These are phyloP conservation scores for Acanthiza pusilla DNA, from an alignment of 2,797 vertebrate genomes.

Conservation along the genomic window DNA sequence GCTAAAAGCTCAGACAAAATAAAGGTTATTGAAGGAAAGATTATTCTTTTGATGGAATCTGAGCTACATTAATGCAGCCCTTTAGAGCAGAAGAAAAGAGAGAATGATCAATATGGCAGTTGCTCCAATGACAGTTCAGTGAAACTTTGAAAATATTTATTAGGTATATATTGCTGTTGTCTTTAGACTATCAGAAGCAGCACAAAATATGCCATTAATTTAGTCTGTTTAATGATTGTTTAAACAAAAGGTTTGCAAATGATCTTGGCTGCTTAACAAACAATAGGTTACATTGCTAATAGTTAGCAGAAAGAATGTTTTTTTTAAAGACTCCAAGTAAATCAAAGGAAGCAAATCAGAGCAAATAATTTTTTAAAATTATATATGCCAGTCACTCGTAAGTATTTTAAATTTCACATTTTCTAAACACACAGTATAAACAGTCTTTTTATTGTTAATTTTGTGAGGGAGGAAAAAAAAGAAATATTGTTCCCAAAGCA, in stretches of 20 bases:
- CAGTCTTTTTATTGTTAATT: not conserved
- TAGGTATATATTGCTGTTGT: not conserved
- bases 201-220: not conserved
- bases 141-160: conserved; percentile 1
- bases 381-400: not conserved
- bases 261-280: not conserved
- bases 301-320: not conserved
- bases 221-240: not conserved
- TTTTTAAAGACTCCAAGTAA: not conserved
- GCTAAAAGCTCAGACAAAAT: not conserved
- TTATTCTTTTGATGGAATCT: not conserved
- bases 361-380: not conserved
- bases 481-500: not conserved
- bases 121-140: not conserved
- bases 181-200: not conserved
- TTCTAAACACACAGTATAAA: not conserved
- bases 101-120: not conserved
- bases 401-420: not conserved
- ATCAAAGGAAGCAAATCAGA: not conserved
- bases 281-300: not conserved
- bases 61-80: not conserved
- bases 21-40: not conserved
- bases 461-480: not conserved
- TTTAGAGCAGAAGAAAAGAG: not conserved
- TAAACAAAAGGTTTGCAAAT: not conserved